Evolutionary conservation across 2,888 invertebrate genomes (phyloP), one percentile per base, ranked within the genome.

Genomic region (Troides oblongomaculatus): DNA sequence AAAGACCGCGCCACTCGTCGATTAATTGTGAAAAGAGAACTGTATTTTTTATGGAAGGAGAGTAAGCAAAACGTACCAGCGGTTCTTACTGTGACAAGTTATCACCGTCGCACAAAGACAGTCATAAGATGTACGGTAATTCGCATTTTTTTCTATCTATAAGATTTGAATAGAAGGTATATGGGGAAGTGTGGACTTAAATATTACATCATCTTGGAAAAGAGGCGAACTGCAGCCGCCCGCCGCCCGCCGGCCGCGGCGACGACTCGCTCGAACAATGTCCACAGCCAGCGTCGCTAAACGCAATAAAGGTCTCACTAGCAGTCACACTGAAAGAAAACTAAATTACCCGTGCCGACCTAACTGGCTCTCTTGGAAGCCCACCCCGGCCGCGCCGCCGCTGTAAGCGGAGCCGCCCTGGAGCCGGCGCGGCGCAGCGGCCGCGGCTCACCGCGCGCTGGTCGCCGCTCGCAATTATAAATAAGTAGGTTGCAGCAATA

Each of bases 401-500:
- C 46, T 12, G 43, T 43, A 43, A 77, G 66, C 63, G 7, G 74
- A 75, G 25, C 62, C 56, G 6, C 30, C 30, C 4, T 5, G 30
- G 30, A 0, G 21, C 4, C 1, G n/a, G n/a, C 56, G 56, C 43
- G 1, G 18, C 53, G 53, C 53, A 14, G n/a, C 53, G 53, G 12
- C 53, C n/a, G 53, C 53, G 30, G 30, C 30, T 30, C 30, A 43
- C 18, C 53, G 53, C 53, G 53, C 18, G 53, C 18, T 18, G 18
- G 18, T 14, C 18, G 2, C n/a, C 70, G 63, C 68, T 77, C 62
- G 75, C 91, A 90, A 91, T 91, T 90, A 90, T 90, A 90, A 90
- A 84, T 87, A 90, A 90, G 90, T 91, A 89, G 90, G 91, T 89
- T 90, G 90, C 78, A 85, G 89, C 89, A 87, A 90, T 90, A 90